Evolutionary conservation across 2,888 invertebrate genomes (phyloP).

Genomic region (Galerucella nymphaeae): DNA sequence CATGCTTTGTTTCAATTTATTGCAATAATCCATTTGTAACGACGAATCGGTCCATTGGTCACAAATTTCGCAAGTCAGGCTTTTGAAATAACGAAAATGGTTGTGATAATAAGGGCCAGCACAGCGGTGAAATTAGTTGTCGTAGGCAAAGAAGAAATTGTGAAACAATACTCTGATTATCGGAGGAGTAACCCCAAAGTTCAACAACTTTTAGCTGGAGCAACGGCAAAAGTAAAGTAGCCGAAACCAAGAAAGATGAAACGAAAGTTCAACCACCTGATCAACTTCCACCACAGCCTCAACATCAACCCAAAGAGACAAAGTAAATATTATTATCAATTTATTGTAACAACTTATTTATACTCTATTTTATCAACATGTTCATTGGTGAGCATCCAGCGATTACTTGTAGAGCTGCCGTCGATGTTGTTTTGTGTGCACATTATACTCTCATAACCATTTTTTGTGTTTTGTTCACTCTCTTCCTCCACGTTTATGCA

Average conservation of each 20-base stretch:
- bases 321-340: neutral
- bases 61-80: constrained; percentile 45
- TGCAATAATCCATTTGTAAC: too few species aligned
- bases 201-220: constrained; percentile 6
- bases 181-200: constrained; percentile 11
- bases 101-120: constrained; percentile 47
- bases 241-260: neutral
- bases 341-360: neutral
- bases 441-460: too few species aligned
- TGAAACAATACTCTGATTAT: constrained; percentile 49
- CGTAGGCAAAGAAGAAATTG: too few species aligned
- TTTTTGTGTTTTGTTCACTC: too few species aligned
- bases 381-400: too few species aligned
- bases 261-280: neutral
- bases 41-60: too few species aligned
- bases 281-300: neutral
- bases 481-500: too few species aligned
- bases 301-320: neutral
- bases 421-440: too few species aligned
- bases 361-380: too few species aligned
- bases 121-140: constrained; percentile 49
- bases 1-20: too few species aligned
- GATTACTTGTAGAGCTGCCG: too few species aligned
- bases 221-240: constrained; percentile 6
- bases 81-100: constrained; percentile 51